Base-by-base conservation (phyloP, 2,797 vertebrate species). In the Anguilla megastoma region DNA sequence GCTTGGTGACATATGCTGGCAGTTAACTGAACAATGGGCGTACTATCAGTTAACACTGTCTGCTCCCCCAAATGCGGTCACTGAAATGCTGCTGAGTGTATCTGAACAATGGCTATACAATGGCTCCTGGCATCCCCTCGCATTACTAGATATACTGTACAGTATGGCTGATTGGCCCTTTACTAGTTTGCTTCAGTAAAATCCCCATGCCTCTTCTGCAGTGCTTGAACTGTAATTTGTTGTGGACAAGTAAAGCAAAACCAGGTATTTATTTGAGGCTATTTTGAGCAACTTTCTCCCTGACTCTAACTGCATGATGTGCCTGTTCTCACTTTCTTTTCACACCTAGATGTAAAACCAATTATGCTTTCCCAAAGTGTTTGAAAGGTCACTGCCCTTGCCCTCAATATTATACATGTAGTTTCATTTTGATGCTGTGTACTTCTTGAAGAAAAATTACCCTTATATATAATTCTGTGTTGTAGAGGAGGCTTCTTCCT, bases 391-490 rank as follows among this genome's bases (percentile, higher is more conserved):
- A 50, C 48, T 45, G 24, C 21, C 45, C 21, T n/a, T n/a, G 79
- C 41, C 4, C 74, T 41, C 3, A n/a, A 21, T 16, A 50, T 82
- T 82, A n/a, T 33, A 48, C 6, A 2, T 50, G 12, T 16, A 2
- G 21, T 21, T 24, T 50, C 48, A 50, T 50, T 82, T 82, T 9
- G 45, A 50, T 48, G 41, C 2, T 21, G 48, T n/a, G 41, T 24
- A 82, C 41, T 82, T 82, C 45, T 82, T 82, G 4, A n/a, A 82
- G 71, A 36, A 82, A 79, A 79, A 79, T n/a, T 41, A 45, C 79
- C 48, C 48, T 82, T 21, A 82, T 24, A 45, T 82, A 30, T 50
- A 82, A 82, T n/a, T 45, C 1, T 9, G 6, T 48, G 36, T 5
- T 24, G 41, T 30, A 24, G 21, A 50, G 45, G 36, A 45, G 18